Evolutionary conservation across 2,888 invertebrate species (phyloP).

Genomic region (Pseudococcus jackbeardsleyi): DNA sequence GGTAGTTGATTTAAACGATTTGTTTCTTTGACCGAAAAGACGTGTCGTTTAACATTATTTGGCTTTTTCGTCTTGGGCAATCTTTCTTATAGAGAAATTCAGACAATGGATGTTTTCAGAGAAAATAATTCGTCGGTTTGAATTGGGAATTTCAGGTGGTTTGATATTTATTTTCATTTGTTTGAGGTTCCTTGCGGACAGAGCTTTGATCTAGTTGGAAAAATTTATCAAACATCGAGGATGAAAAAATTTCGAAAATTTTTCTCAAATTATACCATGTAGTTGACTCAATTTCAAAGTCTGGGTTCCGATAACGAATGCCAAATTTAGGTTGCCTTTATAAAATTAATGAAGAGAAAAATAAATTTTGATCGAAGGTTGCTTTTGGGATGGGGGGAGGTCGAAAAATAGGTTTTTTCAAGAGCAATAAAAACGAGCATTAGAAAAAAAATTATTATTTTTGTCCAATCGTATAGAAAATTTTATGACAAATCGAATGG

Average conservation of each 20-base stretch:
- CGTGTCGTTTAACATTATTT: slow-evolving; percentile 37
- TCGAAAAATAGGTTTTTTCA: no score
- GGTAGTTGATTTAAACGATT: slow-evolving; percentile 63
- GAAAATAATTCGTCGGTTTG: not conserved
- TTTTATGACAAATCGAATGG: no score
- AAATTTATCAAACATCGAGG: not conserved
- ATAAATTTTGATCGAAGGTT: no score
- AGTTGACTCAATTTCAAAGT: no score
- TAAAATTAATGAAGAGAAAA: no score
- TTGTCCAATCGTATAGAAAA: no score
- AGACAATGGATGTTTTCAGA: slow-evolving; percentile 1
- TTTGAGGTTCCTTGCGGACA: not conserved
- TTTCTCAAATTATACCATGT: no score
- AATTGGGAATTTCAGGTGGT: not conserved
- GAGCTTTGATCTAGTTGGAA: not conserved
- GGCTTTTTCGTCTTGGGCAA: not conserved
- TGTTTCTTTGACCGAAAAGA: slow-evolving; percentile 60
- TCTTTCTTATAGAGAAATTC: not conserved
- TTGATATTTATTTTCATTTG: not conserved
- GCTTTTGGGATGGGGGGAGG: no score
- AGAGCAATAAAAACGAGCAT: no score
- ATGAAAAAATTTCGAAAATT: not conserved
- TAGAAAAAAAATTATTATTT: no score
- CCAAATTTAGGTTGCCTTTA: no score
- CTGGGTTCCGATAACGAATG: no score